These are phyloP conservation scores for Promerops cafer DNA, from an alignment of 2,113 vertebrate species.

Conservation along the genomic window DNA sequence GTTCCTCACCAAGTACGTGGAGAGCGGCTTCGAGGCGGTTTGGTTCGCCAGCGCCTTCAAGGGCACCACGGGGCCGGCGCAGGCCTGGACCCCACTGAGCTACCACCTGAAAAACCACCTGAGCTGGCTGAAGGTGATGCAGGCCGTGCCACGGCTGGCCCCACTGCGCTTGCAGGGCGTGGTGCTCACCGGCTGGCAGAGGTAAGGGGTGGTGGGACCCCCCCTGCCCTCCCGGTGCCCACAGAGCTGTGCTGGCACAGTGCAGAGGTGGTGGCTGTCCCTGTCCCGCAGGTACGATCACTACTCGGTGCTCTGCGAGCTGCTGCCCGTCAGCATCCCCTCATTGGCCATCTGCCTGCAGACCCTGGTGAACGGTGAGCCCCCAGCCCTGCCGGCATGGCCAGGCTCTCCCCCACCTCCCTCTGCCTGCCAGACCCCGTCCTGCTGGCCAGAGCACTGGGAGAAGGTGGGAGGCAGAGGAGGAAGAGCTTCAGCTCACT, in stretches of 20 bases:
- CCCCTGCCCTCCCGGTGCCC: fast-evolving
- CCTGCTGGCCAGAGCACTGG: background rate
- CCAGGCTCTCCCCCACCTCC: background rate
- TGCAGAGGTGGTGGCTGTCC: background rate
- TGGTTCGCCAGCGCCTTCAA: constrained; percentile 83
- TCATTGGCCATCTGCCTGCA: constrained; percentile 72
- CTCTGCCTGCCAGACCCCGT: background rate
- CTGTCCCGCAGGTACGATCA: constrained; percentile 68
- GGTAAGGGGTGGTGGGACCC: constrained; percentile 20
- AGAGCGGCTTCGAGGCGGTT: constrained; percentile 64
- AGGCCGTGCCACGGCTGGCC: constrained; percentile 45
- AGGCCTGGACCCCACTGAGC: constrained; percentile 69
- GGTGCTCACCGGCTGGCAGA: constrained; percentile 78
- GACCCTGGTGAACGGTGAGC: constrained; percentile 71
- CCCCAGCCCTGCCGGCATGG: background rate
- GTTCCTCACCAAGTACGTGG: constrained; percentile 63
- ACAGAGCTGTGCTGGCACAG: fast-evolving
- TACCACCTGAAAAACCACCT: constrained; percentile 75
- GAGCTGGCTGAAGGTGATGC: constrained; percentile 72
- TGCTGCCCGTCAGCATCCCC: constrained; percentile 73
- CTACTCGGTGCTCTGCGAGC: constrained; percentile 74
- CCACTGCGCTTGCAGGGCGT: constrained; percentile 66
- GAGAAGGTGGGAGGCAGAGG: background rate
- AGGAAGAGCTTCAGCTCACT: background rate
- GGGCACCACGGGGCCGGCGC: constrained; percentile 63